phyloP scores from a whole-genome alignment of 1,140 invertebrate genomes.

The Drosophila repleta region DNA sequence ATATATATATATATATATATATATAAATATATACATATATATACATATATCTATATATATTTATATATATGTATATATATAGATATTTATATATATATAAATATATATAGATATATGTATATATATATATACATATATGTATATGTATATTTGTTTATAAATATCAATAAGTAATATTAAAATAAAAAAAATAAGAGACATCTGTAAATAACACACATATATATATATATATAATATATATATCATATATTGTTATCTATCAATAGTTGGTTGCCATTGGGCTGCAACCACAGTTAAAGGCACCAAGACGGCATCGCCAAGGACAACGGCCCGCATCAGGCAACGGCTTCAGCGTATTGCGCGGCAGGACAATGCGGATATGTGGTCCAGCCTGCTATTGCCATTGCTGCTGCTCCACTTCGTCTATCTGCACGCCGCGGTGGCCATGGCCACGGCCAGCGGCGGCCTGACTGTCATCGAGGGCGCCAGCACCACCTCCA shows the following conservation, averaged over 20 bases:
- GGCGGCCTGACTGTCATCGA: conserved; percentile 58
- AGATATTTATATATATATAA: too few relatives aligned
- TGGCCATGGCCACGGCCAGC: conserved; percentile 48
- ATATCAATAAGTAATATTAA: too few relatives aligned
- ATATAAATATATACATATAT: background rate
- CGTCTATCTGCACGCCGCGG: conserved; percentile 34
- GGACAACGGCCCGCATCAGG: conserved; percentile 7
- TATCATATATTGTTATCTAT: conserved; percentile 7
- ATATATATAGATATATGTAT: too few relatives aligned
- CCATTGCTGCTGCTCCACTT: conserved; percentile 54
- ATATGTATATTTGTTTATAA: too few relatives aligned
- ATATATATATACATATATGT: too few relatives aligned
- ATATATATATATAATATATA: too few relatives aligned
- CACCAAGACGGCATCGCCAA: conserved; percentile 61
- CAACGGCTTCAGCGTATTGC: background rate
- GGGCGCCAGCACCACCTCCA: conserved; percentile 28
- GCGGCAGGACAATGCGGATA: conserved; percentile 53
- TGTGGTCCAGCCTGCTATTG: conserved; percentile 54
- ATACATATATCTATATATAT: background rate
- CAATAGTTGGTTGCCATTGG: conserved; percentile 68
- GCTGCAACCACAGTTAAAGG: conserved; percentile 73
- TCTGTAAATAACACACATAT: too few relatives aligned
- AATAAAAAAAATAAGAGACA: too few relatives aligned
- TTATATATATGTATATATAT: too few relatives aligned
- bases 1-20: too few relatives aligned